Base-by-base conservation (phyloP, 2,797 vertebrate genomes). In the Pelobates cultripes region DNA sequence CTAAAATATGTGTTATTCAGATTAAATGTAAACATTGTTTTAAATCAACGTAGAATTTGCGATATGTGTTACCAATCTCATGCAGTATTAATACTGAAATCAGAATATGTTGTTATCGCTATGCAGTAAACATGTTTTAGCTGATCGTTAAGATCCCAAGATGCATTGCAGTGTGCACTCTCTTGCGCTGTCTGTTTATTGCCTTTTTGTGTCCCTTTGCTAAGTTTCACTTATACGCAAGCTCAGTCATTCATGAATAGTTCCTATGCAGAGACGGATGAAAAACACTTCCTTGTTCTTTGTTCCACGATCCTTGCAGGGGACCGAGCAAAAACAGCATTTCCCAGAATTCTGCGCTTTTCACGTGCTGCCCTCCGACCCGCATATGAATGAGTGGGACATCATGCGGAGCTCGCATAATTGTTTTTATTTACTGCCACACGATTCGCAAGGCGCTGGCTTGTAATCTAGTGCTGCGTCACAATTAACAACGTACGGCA, bases 341-440 rank as follows among this genome's bases (percentile, higher is more conserved):
- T 86, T 89, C 87, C 89, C 87, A 83, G 79, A 61, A 85, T 82
- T 71, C 87, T 75, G 9, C 47, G 14, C 1, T 41, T 44, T 64
- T 10, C 61, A 7, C 43, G 63, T 17, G 44, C 8, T 75, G 73
- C 73, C 51, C 53, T 63, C 57, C 69, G 79, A 71, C 79, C 73
- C 57, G 55, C 28, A 28, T 28, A 7, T 70, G 73, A 76, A 81
- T 64, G 55, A 45, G 5, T 47, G 43, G 0, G 43, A 64, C 63
- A 70, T 75, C 3, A 68, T 44, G n/a, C 4, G 7, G 64, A 45
- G 73, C 12, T 6, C 4, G 15, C 5, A 6, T 14, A 61, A 44
- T 73, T 73, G 78, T 67, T 80, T 74, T 55, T 68, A 64, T 68
- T 68, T 80, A 68, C 51, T 60, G 43, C 41, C n/a, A 64, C 61